Evolutionary conservation across 2,888 invertebrate species (phyloP), one percentile per base, ranked within the genome.

Genomic region (Stomorhina lunata): DNA sequence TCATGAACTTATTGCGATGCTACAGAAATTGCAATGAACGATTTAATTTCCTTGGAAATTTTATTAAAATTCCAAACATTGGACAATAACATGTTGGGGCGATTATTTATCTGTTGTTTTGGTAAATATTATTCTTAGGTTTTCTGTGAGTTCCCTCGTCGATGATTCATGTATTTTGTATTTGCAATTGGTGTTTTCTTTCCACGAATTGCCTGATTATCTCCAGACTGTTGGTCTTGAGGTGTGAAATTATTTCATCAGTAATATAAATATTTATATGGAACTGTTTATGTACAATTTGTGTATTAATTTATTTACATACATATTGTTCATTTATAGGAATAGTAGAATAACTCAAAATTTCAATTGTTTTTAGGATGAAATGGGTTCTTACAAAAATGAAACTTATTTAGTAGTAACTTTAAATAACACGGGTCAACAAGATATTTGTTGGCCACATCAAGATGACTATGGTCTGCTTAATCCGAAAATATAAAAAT

Each of bases 221-320:
- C 81, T 75, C 69, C 75, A 82, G 81, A 82, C 81, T 82, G 57
- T 65, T 73, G n/a, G 78, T 79, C 81, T 73, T 79, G 65, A 75
- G 57, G 75, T 82, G 65, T 65, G 73, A 81, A 81, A 55, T 69
- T 57, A 69, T 50, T 65, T 63, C 32, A 32, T 40, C 32, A 65
- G n/a, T 69, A 65, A 50, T 32, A 22, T 82, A 82, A 82, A 82
- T 59, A 82, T 82, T 81, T 81, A 68, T 20, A 40, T 10, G 20
- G 34, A 63, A 68, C 12, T 20, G n/a, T 15, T 20, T 55, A 50
- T 50, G n/a, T n/a, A n/a, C n/a, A n/a, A 50, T 68, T 5, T 53
- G 7, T 22, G 1, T 27, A 22, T 15, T 40, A 1, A 10, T 43
- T 25, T 66, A 15, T 55, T 25, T 50, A 63, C 48, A 3, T 29